These are phyloP conservation scores for Abramis brama DNA, from an alignment of 2,113 vertebrate genomes.

Conservation along the genomic window DNA sequence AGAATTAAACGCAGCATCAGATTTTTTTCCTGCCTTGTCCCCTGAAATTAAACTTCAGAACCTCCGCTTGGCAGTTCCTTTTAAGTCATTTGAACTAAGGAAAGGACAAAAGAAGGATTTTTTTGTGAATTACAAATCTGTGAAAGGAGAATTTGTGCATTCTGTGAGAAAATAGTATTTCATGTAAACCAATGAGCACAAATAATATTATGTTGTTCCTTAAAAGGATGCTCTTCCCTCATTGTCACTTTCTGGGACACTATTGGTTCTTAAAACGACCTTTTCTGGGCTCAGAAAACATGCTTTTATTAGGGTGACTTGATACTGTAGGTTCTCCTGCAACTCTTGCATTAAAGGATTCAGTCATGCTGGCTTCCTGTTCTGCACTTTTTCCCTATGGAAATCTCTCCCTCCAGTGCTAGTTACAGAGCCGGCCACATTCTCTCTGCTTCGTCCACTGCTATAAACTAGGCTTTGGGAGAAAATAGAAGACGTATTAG, in stretches of 20 bases:
- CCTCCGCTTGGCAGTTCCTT: background rate
- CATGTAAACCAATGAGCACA: background rate
- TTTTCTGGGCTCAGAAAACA: constrained; percentile 25
- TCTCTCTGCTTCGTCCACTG: constrained; percentile 45
- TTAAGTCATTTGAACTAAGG: background rate
- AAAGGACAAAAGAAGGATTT: constrained; percentile 17
- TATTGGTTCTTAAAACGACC: background rate
- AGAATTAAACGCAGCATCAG: constrained; percentile 65
- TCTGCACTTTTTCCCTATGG: constrained; percentile 43
- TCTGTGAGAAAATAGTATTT: background rate
- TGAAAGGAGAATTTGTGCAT: constrained; percentile 4
- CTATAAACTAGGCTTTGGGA: constrained; percentile 53
- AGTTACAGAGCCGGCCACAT: constrained; percentile 55
- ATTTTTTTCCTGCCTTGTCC: constrained; percentile 37
- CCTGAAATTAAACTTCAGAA: constrained; percentile 50
- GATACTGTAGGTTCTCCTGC: constrained; percentile 44
- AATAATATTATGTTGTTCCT: constrained; percentile 33
- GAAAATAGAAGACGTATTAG: constrained; percentile 64
- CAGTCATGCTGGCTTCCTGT: constrained; percentile 49
- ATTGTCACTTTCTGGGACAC: constrained; percentile 9
- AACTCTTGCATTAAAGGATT: constrained; percentile 41
- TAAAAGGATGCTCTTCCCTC: constrained; percentile 18
- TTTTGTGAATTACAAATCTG: constrained; percentile 8
- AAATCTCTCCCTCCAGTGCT: constrained; percentile 55
- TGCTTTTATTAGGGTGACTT: constrained; percentile 42